Conservation (phyloP, 1,140 invertebrate genomes). For the Listronotus oregonensis region DNA sequence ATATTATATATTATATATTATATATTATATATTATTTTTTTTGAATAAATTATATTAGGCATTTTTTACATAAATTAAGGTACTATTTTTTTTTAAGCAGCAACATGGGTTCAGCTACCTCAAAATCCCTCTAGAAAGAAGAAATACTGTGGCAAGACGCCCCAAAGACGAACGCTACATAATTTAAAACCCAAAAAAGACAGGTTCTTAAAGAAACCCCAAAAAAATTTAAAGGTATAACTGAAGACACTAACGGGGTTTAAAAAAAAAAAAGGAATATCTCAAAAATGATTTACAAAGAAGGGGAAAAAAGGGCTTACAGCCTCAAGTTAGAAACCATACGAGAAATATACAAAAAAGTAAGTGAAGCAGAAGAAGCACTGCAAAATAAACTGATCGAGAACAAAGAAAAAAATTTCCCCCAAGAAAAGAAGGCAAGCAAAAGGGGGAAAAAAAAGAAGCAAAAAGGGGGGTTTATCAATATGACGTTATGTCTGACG, state of each 20-base stretch:
- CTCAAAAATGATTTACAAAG: constrained; percentile 33
- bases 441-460: constrained; percentile 11
- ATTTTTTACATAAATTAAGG: too few relatives aligned
- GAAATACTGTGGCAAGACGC: constrained; percentile 39
- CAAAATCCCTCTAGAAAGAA: constrained; percentile 44
- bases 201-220: constrained; percentile 38
- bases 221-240: constrained; percentile 43
- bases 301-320: constrained; percentile 31
- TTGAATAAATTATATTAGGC: too few relatives aligned
- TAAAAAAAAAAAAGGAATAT: constrained; percentile 34
- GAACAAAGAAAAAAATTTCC: constrained; percentile 36
- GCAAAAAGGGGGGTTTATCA: not conserved
- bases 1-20: too few relatives aligned
- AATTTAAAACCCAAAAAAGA: constrained; percentile 36
- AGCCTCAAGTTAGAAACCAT: constrained; percentile 39
- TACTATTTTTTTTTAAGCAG: too few relatives aligned
- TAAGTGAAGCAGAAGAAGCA: constrained; percentile 35
- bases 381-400: constrained; percentile 37
- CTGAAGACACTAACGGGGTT: constrained; percentile 36
- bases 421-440: constrained; percentile 23
- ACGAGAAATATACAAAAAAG: constrained; percentile 37
- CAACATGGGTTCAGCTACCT: constrained; percentile 36
- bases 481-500: not conserved
- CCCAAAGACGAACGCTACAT: constrained; percentile 40
- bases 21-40: too few relatives aligned